Evolutionary conservation across 2,797 vertebrate genomes (phyloP).

Genomic region (Gymnocypris eckloni): DNA sequence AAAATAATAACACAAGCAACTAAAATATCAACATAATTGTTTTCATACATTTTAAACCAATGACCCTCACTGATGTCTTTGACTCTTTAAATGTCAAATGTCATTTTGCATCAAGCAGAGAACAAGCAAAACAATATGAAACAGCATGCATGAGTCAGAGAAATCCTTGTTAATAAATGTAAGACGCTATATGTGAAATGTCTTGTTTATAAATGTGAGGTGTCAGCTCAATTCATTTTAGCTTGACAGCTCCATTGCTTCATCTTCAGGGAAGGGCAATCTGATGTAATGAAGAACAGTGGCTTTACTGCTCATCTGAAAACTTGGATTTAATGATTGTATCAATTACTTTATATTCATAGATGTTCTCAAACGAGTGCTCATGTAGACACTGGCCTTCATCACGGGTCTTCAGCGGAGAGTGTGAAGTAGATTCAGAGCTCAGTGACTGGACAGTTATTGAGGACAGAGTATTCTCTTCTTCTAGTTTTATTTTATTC

Average conservation of each 20-base stretch:
- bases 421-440: constrained; percentile 2
- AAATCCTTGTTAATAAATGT: constrained; percentile 3
- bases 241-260: background rate
- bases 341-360: constrained; percentile 23
- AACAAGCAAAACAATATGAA: background rate
- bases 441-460: background rate
- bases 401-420: background rate
- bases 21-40: background rate
- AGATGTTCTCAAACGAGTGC: background rate
- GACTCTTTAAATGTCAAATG: background rate
- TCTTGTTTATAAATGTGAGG: constrained; percentile 16
- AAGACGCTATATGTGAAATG: background rate
- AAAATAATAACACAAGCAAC: background rate
- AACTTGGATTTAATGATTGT: background rate
- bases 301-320: background rate
- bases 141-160: background rate
- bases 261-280: constrained; percentile 20
- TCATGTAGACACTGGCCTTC: background rate
- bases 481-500: background rate
- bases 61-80: background rate
- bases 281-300: background rate
- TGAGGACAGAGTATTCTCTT: background rate
- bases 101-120: background rate
- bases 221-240: background rate
- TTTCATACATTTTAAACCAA: background rate